phyloP scores from a whole-genome alignment of 2,113 vertebrate species.

The Corythornis vintsioides region DNA sequence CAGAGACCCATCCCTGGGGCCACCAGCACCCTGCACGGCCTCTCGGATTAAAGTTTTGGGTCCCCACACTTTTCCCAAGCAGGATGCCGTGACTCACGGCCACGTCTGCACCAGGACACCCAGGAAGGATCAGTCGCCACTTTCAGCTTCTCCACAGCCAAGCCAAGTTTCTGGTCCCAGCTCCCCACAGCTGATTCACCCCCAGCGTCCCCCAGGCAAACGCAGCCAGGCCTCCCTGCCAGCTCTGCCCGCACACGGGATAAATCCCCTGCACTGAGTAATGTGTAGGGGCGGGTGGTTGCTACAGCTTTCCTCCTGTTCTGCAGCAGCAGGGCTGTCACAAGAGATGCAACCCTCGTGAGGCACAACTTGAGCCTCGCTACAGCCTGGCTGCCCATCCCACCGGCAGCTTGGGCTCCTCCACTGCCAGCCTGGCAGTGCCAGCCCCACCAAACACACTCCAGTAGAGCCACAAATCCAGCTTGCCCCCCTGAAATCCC shows the following conservation, averaged over 20 bases:
- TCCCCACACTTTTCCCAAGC: background rate
- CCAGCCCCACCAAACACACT: background rate
- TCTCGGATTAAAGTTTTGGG: background rate
- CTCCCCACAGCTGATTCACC: background rate
- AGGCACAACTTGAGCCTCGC: background rate
- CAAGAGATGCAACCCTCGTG: fast-evolving
- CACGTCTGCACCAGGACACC: constrained; percentile 35
- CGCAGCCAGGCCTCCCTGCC: background rate
- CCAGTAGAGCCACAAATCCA: background rate
- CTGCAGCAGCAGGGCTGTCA: background rate
- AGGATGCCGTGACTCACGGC: constrained; percentile 38
- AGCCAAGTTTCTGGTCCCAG: background rate
- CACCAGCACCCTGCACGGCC: background rate
- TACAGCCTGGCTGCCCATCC: background rate
- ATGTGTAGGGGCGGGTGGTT: background rate
- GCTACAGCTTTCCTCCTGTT: background rate
- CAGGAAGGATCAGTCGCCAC: background rate
- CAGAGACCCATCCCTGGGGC: background rate
- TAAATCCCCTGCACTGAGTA: background rate
- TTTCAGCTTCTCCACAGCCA: background rate
- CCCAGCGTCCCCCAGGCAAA: background rate
- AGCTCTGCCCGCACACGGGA: background rate
- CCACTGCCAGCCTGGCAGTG: background rate
- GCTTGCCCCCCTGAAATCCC: background rate
- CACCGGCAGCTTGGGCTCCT: background rate